Evolutionary conservation across 2,113 vertebrate species (phyloP).

Genomic region (Laticauda colubrina): DNA sequence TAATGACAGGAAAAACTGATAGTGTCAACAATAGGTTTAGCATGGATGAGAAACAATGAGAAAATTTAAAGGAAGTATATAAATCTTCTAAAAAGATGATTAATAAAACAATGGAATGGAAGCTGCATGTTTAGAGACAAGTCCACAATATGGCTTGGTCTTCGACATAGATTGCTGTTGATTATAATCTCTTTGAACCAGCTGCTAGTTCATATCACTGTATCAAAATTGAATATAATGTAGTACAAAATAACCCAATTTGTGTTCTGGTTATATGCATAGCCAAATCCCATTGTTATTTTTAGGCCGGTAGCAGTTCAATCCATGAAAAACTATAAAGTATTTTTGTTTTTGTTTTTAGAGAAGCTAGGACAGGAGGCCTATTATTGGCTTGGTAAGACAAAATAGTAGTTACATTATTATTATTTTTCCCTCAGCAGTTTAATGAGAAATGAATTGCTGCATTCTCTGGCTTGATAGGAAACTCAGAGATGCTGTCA

Average conservation of each 20-base stretch:
- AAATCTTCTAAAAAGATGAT: background rate
- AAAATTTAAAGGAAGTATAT: background rate
- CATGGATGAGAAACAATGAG: background rate
- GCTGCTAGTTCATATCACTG: conserved; percentile 5
- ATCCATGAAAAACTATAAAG: background rate
- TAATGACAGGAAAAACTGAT: background rate
- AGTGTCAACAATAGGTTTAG: background rate
- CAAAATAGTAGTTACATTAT: conserved; percentile 5
- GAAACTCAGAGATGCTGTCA: background rate
- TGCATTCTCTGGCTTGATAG: background rate
- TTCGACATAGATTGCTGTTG: background rate
- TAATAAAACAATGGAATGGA: background rate
- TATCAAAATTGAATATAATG: conserved; percentile 12
- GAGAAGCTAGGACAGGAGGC: background rate
- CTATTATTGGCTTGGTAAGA: background rate
- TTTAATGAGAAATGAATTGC: conserved; percentile 15
- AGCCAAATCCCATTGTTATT: background rate
- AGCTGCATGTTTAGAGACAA: background rate
- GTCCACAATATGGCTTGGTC: conserved; percentile 13
- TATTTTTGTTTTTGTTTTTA: background rate
- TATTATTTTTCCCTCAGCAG: background rate
- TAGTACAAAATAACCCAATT: conserved; percentile 1
- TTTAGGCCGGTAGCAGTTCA: background rate
- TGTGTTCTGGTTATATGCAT: background rate
- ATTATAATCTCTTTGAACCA: conserved; percentile 1